Base-by-base conservation (phyloP, 2,888 invertebrate species). In the Uloborus plumipes region DNA sequence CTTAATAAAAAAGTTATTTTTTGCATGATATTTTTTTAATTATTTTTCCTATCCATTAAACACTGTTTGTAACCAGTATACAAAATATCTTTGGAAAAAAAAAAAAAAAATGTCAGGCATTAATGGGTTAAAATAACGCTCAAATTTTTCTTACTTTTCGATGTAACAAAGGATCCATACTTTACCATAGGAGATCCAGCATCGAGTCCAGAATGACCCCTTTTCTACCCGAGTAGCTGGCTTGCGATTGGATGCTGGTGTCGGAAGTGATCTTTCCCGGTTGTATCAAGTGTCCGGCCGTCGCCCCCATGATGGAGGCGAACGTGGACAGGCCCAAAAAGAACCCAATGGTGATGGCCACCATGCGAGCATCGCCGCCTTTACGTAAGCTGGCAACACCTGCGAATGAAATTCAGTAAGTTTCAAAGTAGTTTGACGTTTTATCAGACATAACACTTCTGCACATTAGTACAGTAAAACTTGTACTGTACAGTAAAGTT, bases 171-270 rank as follows among this genome's bases (percentile, higher is more conserved):
- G 9, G 7, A 59, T n/a, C 14, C 59, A 59, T 18, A 16, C 81
- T 91, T 90, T 89, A 95, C 95, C 96, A 92, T 88, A 97, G 95
- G 88, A 97, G 92, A 91, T 97, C 97, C 88, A 97, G 90, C 86
- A 96, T 91, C 87, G 95, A 95, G 88, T 97, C 96, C 89, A 96
- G 89, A 87, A 95, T 84, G 88, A 93, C 72, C 93, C 84, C 86
- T 79, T 75, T 86, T 76, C 85, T 84, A 47, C 65, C 82, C 51
- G 70, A 75, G 72, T 64, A 20, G 14, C 89, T 66, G 69, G 79
- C 62, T 72, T 84, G 84, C 90, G 87, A 72, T 92, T 91, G 87
- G 91, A 92, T 86, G 93, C 13, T 84, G 93, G 14, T 84, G 85
- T 15, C 87, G 85, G 72, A 55, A 84, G 73, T 73, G 11, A 86